Percentiles rank a stretch among this genome's conserved stretches.
Evolutionary conservation across 2,113 vertebrate genomes (phyloP).

Genomic region (Menura novaehollandiae): DNA sequence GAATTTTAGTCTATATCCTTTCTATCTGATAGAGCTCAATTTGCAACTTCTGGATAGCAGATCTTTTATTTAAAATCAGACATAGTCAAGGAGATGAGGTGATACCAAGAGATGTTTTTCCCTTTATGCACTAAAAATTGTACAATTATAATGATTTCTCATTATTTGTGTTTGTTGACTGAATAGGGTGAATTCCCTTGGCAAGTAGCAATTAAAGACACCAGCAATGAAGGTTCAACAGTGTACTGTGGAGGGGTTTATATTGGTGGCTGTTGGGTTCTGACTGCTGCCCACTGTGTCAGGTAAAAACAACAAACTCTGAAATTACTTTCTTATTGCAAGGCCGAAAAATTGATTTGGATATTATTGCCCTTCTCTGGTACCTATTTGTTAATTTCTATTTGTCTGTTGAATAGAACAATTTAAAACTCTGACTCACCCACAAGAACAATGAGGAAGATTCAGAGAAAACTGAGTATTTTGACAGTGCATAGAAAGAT

Average conservation of each 20-base stretch:
- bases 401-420: background rate
- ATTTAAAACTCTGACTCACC: background rate
- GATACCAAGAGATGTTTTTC: background rate
- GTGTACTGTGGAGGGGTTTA: conserved; percentile 88
- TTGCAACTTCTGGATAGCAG: background rate
- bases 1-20: background rate
- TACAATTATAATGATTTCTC: background rate
- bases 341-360: background rate
- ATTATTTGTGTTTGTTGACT: background rate
- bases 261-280: conserved; percentile 91
- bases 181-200: conserved; percentile 89
- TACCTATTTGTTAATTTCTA: background rate
- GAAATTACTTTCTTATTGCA: background rate
- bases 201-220: conserved; percentile 86
- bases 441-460: background rate
- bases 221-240: background rate
- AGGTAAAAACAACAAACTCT: conserved; percentile 70
- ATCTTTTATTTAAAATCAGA: background rate
- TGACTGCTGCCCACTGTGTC: conserved; percentile 95
- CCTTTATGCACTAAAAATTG: background rate
- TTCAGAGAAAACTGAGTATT: background rate
- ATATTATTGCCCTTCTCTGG: background rate
- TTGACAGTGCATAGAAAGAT: background rate
- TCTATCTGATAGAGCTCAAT: background rate
- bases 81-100: background rate